Base-by-base conservation (phyloP, 2,888 invertebrate genomes). In the Drosophila stalkeri region DNA sequence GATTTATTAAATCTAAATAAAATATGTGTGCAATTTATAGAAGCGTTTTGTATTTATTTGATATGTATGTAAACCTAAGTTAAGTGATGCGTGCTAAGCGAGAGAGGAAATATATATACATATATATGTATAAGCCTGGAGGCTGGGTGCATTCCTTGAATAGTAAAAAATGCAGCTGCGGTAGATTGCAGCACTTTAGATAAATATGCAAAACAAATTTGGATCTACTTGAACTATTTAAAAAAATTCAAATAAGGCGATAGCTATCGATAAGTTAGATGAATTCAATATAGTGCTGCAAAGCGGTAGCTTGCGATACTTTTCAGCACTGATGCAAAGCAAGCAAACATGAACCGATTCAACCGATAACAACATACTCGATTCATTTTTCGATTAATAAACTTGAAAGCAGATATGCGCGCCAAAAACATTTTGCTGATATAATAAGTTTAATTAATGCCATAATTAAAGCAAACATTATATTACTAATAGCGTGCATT, bases 1-100 rank as follows among this genome's bases (percentile, higher is more conserved):
- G 76, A 67, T 89, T 79, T 88, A 81, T 88, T 86, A 75, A 75
- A 84, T 89, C 81, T 61, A 69, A 86, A 82, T 86, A 81, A 86
- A 89, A 78, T 75, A 72, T 78, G 65, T 67, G 49, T 70, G 73
- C 56, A 57, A 72, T 89, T 86, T 70, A 61, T 78, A 52, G 54
- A 61, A 72, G 66, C 47, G 51, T 56, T 74, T 72, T 64, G 44
- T 64, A 33, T 54, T 61, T 68, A 55, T 71, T 72, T 71, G 46
- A 55, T 76, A 72, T 63, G 59, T 63, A 72, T 64, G 59, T 63
- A 33, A 27, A 52, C 27, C 63, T 66, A 16, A 60, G 20, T 67
- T 67, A 20, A 69, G 20, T 18, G 41, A 12, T 49, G 46, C 27
- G 37, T 37, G 12, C 37, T 31, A 12, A 41, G 31, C 20, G 11